A percentile compares a stretch with the other conserved stretches of the same genome.
phyloP scores from a whole-genome alignment of 2,888 invertebrate genomes.

The Cremastinae sp. region DNA sequence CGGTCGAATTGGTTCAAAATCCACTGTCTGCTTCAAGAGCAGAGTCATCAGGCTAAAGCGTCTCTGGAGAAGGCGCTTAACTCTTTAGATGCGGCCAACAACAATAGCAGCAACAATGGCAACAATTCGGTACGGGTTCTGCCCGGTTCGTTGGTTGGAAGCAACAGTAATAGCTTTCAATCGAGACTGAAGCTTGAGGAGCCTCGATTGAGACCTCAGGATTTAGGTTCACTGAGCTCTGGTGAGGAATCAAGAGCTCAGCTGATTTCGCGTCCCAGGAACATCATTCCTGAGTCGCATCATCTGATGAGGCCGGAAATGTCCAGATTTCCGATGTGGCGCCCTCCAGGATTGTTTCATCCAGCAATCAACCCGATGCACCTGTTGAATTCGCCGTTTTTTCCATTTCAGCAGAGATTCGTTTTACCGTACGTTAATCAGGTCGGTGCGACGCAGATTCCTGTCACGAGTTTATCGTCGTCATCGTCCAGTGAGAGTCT shows the following conservation, averaged over 20 bases:
- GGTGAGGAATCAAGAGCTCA: slow-evolving; percentile 67
- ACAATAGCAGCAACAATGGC: slow-evolving; percentile 67
- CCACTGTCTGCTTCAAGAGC: slow-evolving; percentile 85
- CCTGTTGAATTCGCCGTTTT: slow-evolving; percentile 75
- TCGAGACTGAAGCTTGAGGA: slow-evolving; percentile 71
- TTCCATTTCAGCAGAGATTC: slow-evolving; percentile 76
- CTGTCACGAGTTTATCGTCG: slow-evolving; percentile 70
- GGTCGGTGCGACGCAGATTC: slow-evolving; percentile 68
- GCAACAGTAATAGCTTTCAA: slow-evolving; percentile 64
- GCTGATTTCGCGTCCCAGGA: slow-evolving; percentile 65
- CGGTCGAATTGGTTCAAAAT: slow-evolving; percentile 97
- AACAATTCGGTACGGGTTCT: slow-evolving; percentile 61
- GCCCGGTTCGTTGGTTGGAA: slow-evolving; percentile 63
- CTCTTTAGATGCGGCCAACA: slow-evolving; percentile 75
- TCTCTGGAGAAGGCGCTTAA: slow-evolving; percentile 74
- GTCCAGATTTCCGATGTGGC: slow-evolving; percentile 75
- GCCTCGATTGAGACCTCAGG: slow-evolving; percentile 66
- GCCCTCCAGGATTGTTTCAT: slow-evolving; percentile 75
- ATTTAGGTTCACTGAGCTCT: slow-evolving; percentile 65
- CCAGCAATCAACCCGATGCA: slow-evolving; percentile 76
- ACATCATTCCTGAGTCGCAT: slow-evolving; percentile 68
- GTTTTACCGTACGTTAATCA: slow-evolving; percentile 76
- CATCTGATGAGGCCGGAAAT: slow-evolving; percentile 75
- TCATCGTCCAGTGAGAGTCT: slow-evolving; percentile 76
- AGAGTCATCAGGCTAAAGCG: slow-evolving; percentile 75